phyloP scores from a whole-genome alignment of 2,113 vertebrate genomes.

The Ctenodactylus gundi region DNA sequence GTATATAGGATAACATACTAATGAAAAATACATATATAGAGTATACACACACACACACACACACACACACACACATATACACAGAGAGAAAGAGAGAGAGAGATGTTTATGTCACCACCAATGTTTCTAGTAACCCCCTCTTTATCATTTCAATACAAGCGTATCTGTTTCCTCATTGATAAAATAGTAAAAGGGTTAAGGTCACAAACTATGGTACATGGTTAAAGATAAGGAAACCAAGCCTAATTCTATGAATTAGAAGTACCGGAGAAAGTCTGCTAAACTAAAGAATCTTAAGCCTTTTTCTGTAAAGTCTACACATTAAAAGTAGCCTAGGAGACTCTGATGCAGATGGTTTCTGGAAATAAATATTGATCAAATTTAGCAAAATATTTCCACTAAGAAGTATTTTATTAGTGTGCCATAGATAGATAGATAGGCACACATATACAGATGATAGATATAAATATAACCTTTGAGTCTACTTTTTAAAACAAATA shows the following conservation, averaged over 20 bases:
- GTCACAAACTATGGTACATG: background rate
- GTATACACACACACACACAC: too few relatives aligned
- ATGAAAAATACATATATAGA: background rate
- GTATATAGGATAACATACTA: background rate
- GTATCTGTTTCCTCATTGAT: background rate
- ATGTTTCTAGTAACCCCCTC: background rate
- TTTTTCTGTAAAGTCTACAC: background rate
- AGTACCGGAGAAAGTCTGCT: background rate
- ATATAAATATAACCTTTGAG: too few relatives aligned
- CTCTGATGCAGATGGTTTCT: background rate
- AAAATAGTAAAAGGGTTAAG: background rate
- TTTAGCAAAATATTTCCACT: background rate
- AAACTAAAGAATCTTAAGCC: background rate
- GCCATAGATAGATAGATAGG: background rate
- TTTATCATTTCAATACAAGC: background rate
- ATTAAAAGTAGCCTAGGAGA: background rate
- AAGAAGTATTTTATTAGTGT: background rate
- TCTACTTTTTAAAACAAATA: background rate
- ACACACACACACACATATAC: too few relatives aligned
- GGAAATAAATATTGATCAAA: background rate
- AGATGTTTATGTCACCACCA: background rate
- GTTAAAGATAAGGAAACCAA: constrained; percentile 31
- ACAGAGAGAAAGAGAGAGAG: too few relatives aligned
- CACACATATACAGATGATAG: background rate
- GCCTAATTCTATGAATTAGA: constrained; percentile 21